phyloP scores from a whole-genome alignment of 2,113 vertebrate species.

The Taurulus bubalis region DNA sequence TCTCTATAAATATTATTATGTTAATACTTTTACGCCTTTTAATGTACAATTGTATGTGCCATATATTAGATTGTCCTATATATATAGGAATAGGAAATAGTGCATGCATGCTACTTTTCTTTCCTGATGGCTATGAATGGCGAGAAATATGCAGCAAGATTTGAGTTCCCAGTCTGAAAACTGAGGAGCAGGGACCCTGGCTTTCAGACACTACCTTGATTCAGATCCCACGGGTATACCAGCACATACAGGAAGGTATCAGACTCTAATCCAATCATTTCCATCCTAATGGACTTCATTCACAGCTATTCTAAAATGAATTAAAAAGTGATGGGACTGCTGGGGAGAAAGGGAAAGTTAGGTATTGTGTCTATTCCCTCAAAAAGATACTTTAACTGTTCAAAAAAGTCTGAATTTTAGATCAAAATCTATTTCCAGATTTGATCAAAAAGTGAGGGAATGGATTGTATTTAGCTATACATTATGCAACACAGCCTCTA shows the following conservation, averaged over 20 bases:
- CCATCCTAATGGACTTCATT: conserved; percentile 50
- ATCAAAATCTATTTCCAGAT: not conserved
- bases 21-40: not conserved
- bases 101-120: conserved; percentile 16
- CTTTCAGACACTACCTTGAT: conserved; percentile 33
- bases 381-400: conserved; percentile 8
- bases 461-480: conserved; percentile 14
- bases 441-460: conserved; percentile 1
- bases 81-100: conserved; percentile 10
- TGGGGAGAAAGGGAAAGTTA: not conserved
- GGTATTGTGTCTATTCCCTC: not conserved
- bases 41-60: not conserved
- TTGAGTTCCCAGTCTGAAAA: conserved; percentile 13
- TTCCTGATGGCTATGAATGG: conserved; percentile 8
- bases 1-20: conserved; percentile 11
- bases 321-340: not conserved
- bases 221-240: conserved; percentile 45
- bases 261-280: conserved; percentile 60
- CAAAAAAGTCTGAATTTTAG: conserved; percentile 1
- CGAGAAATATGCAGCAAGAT: conserved; percentile 13
- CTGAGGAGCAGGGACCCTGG: conserved; percentile 9
- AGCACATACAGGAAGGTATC: conserved; percentile 48
- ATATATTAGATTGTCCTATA: not conserved
- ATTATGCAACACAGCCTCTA: conserved; percentile 24
- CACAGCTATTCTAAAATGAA: conserved; percentile 29